Evolutionary conservation across 2,888 invertebrate genomes (phyloP).

Genomic region (Anorthoa munda): DNA sequence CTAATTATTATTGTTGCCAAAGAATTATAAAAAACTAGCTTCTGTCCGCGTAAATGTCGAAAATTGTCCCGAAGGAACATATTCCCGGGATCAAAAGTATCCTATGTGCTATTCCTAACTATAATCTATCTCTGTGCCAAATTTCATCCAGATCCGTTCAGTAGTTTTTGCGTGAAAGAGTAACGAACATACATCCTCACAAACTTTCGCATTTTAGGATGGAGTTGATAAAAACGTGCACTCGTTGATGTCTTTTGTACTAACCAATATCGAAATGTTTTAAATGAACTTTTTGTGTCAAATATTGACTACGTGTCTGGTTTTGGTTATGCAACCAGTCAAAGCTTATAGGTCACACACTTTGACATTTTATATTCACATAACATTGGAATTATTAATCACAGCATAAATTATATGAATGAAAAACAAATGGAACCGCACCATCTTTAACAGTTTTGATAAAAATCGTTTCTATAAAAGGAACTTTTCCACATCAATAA

Average conservation of each 20-base stretch:
- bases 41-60: too few species aligned
- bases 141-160: too few species aligned
- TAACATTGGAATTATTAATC: slow-evolving; percentile 16
- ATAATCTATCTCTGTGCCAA: too few species aligned
- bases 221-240: background rate
- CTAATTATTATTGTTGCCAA: background rate
- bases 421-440: background rate
- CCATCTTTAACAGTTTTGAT: slow-evolving; percentile 1
- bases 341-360: slow-evolving; percentile 37
- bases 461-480: background rate
- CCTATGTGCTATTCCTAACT: too few species aligned
- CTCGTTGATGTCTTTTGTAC: slow-evolving; percentile 80
- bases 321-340: slow-evolving; percentile 41
- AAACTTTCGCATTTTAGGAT: too few species aligned
- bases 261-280: slow-evolving; percentile 11
- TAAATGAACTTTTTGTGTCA: slow-evolving; percentile 11
- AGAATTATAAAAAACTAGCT: background rate
- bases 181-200: too few species aligned
- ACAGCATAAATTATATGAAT: background rate
- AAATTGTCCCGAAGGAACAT: too few species aligned
- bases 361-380: slow-evolving; percentile 27
- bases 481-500: background rate
- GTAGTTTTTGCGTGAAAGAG: too few species aligned
- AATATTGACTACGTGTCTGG: slow-evolving; percentile 29
- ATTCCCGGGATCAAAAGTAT: too few species aligned